Conservation (phyloP, 2,113 vertebrate species). For the Apeltes quadracus region DNA sequence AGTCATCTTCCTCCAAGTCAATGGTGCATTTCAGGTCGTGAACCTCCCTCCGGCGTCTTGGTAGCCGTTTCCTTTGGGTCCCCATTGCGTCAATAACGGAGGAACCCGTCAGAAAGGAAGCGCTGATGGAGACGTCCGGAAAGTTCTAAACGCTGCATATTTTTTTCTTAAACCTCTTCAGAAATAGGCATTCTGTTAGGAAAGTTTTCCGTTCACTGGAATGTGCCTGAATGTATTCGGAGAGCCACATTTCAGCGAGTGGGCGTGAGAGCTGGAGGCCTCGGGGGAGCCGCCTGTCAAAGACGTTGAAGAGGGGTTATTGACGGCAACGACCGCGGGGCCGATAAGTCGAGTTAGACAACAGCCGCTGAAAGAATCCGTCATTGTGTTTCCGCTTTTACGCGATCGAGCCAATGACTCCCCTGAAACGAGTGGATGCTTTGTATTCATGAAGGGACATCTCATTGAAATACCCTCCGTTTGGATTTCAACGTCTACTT, state of each 20-base stretch:
- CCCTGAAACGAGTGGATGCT: neutral
- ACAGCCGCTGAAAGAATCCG: neutral
- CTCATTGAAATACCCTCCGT: neutral
- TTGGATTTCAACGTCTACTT: neutral
- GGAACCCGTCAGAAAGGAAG: constrained; percentile 47
- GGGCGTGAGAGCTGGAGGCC: neutral
- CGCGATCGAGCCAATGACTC: neutral
- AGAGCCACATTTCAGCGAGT: constrained; percentile 15
- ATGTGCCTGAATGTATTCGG: constrained; percentile 16
- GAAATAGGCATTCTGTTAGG: constrained; percentile 2
- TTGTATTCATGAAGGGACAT: neutral
- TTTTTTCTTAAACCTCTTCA: neutral
- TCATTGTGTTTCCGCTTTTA: neutral
- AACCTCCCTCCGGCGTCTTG: constrained; percentile 48
- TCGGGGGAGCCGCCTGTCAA: neutral
- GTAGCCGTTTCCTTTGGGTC: constrained; percentile 23
- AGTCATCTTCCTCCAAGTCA: constrained; percentile 45
- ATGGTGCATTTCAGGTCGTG: constrained; percentile 58
- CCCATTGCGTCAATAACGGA: constrained; percentile 45
- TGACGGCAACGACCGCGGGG: neutral
- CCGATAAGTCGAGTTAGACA: neutral
- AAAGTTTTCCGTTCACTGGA: constrained; percentile 36
- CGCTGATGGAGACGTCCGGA: constrained; percentile 36
- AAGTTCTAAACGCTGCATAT: constrained; percentile 17
- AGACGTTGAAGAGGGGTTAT: neutral